Percentiles rank a stretch among this genome's conserved stretches.
Conservation (phyloP, 2,113 vertebrate species). For the Candoia aspera region DNA sequence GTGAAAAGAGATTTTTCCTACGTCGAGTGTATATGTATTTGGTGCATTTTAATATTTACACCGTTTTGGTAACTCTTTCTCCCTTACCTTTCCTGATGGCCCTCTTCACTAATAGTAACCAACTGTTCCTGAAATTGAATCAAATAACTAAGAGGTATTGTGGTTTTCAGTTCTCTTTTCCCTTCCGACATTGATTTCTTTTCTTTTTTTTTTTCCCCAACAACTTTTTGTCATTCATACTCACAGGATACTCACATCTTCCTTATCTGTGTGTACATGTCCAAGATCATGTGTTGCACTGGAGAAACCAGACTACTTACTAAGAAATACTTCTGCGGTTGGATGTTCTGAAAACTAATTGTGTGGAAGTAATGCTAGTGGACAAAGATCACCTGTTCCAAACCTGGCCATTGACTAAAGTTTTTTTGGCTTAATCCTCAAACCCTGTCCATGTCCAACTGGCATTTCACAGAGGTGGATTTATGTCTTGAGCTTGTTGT, state of each 20-base stretch:
- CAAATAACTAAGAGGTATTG: slow-evolving; percentile 66
- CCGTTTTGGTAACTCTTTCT: slow-evolving; percentile 69
- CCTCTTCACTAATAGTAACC: slow-evolving; percentile 67
- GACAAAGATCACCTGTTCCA: not conserved
- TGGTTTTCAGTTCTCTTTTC: slow-evolving; percentile 55
- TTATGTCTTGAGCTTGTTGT: slow-evolving; percentile 14
- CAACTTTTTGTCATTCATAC: not conserved
- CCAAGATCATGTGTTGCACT: slow-evolving; percentile 48
- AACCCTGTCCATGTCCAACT: accelerated
- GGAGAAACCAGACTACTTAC: slow-evolving; percentile 44
- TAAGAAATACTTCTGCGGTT: slow-evolving; percentile 30
- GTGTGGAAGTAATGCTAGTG: slow-evolving; percentile 48
- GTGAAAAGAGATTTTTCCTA: slow-evolving; percentile 15
- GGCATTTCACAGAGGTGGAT: slow-evolving; percentile 1
- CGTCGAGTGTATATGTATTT: slow-evolving; percentile 17
- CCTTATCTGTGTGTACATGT: slow-evolving; percentile 36
- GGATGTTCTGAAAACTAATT: not conserved
- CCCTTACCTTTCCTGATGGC: slow-evolving; percentile 66
- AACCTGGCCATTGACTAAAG: slow-evolving; percentile 11
- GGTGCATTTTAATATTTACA: slow-evolving; percentile 59
- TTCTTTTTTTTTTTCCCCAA: not conserved
- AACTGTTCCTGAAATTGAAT: slow-evolving; percentile 67
- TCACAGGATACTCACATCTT: not conserved
- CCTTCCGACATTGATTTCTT: slow-evolving; percentile 42
- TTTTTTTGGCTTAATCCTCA: not conserved